Evolutionary conservation across 2,888 invertebrate species (phyloP).

Genomic region (Erebia ligea): DNA sequence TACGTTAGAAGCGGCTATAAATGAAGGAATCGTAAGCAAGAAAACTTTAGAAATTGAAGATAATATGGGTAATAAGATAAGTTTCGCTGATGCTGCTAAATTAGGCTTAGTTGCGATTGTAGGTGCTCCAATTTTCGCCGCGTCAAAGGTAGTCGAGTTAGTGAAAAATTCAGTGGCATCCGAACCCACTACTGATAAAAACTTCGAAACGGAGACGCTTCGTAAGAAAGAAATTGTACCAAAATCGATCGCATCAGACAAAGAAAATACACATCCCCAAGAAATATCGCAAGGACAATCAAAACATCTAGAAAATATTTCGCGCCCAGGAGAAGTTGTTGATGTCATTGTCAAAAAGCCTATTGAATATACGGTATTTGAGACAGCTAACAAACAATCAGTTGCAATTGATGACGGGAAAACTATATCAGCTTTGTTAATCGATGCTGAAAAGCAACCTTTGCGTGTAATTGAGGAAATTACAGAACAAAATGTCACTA

Average conservation of each 20-base stretch:
- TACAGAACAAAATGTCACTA: constrained; percentile 73
- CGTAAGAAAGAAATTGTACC: constrained; percentile 5
- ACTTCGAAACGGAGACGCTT: constrained; percentile 25
- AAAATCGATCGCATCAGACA: neutral
- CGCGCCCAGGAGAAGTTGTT: neutral
- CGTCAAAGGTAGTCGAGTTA: constrained; percentile 86
- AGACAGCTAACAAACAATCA: constrained; percentile 11
- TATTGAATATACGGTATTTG: constrained; percentile 5
- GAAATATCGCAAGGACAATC: neutral
- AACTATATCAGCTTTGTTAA: constrained; percentile 65
- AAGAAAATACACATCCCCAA: neutral
- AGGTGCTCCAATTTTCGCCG: constrained; percentile 89
- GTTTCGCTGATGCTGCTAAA: constrained; percentile 89
- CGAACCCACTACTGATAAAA: constrained; percentile 88
- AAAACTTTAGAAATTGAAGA: constrained; percentile 87
- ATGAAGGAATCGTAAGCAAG: constrained; percentile 89
- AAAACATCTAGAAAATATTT: neutral
- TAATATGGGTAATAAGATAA: constrained; percentile 85
- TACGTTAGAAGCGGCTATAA: constrained; percentile 89
- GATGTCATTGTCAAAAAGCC: neutral
- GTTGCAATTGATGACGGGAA: constrained; percentile 54
- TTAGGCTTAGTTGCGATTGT: constrained; percentile 88
- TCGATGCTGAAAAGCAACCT: constrained; percentile 76
- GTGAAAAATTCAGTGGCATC: constrained; percentile 81
- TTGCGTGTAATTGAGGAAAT: constrained; percentile 76